Percentiles rank a stretch among this genome's conserved stretches.
phyloP scores from a whole-genome alignment of 2,797 vertebrate species.

The Okamejei kenojei region DNA sequence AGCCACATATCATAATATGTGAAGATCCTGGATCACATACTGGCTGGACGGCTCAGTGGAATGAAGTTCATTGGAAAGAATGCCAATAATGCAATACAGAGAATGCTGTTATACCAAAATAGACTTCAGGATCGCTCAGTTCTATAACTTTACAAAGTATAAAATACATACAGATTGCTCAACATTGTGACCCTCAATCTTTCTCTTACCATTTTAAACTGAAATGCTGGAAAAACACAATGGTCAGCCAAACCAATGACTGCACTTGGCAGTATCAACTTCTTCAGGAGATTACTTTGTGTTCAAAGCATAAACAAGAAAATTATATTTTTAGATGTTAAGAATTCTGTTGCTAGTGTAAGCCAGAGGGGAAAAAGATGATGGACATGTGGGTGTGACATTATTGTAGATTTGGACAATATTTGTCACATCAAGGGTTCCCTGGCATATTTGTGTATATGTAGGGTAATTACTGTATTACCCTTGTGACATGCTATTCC shows the following conservation, averaged over 20 bases:
- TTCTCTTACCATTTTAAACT: not conserved
- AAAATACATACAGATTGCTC: not conserved
- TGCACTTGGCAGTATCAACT: not conserved
- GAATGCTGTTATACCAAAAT: not conserved
- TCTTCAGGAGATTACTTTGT: not conserved
- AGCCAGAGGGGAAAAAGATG: too few relatives aligned
- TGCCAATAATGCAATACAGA: constrained; percentile 9
- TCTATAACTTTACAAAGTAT: not conserved
- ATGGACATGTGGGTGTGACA: too few relatives aligned
- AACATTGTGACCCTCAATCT: not conserved
- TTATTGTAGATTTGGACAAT: too few relatives aligned
- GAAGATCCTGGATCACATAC: not conserved
- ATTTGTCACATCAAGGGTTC: too few relatives aligned
- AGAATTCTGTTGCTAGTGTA: too few relatives aligned
- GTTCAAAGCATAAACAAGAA: too few relatives aligned
- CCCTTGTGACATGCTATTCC: too few relatives aligned
- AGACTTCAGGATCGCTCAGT: not conserved
- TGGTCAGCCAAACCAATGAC: not conserved
- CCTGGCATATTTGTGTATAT: too few relatives aligned
- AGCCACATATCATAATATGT: not conserved
- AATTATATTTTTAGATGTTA: too few relatives aligned
- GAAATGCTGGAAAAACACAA: not conserved
- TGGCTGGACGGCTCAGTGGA: not conserved
- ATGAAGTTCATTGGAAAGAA: constrained; percentile 33
- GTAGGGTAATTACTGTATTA: too few relatives aligned